A percentile compares a stretch with the other conserved stretches of the same genome.
Conservation (phyloP, 1,140 invertebrate genomes). For the Hycleus phaleratus region DNA sequence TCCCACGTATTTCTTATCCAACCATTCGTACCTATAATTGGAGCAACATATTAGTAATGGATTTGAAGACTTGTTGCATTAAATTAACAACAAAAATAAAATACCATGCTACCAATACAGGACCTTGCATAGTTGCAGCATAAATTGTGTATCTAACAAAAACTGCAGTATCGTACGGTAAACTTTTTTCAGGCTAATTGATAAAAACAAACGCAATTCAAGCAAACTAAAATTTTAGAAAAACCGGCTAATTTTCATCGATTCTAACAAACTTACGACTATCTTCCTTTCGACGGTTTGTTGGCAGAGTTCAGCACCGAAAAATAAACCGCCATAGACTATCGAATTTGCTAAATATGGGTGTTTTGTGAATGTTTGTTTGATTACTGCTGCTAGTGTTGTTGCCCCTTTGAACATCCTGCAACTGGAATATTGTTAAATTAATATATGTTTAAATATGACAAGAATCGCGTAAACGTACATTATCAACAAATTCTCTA, state of each 20-base stretch:
- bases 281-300: conserved; percentile 60
- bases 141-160: conserved; percentile 52
- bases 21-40: conserved; percentile 64
- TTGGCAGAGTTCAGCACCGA: conserved; percentile 65
- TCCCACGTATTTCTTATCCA: conserved; percentile 62
- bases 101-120: conserved; percentile 55
- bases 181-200: conserved; percentile 37
- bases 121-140: conserved; percentile 52
- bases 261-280: conserved; percentile 42
- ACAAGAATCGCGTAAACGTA: not conserved
- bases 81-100: conserved; percentile 6
- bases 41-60: not conserved
- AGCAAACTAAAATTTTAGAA: not conserved
- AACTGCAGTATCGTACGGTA: conserved; percentile 47
- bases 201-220: not conserved
- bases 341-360: conserved; percentile 17
- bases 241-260: not conserved
- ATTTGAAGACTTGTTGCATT: too few relatives aligned
- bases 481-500: conserved; percentile 1
- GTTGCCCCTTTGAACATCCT: conserved; percentile 7
- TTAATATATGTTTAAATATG: not conserved
- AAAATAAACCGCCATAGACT: conserved; percentile 17
- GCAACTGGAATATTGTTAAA: not conserved
- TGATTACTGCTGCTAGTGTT: conserved; percentile 11
- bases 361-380: conserved; percentile 14